Evolutionary conservation across 1,140 invertebrate genomes (phyloP), one percentile per base, ranked within the genome.

Genomic region (Nixonia krombeini): DNA sequence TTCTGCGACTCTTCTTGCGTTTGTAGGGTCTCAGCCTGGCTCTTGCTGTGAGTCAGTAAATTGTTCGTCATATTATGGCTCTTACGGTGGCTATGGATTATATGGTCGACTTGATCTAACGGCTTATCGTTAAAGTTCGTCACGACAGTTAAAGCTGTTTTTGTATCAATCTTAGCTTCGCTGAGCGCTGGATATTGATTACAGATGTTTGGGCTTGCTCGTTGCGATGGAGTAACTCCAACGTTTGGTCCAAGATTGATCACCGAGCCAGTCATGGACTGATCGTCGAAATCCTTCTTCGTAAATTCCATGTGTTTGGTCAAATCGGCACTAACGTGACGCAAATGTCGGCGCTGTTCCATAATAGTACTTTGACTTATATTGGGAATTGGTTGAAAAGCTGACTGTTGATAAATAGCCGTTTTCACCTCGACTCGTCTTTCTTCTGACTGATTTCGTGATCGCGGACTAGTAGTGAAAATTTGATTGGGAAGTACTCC

Each of bases 351-450:
- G 1, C 84, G 78, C 41, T 85, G 84, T 29, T 85, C 84, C 79
- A 85, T 83, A 35, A 85, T 83, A 0, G 81, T 79, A 28, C 71
- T 85, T 26, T 82, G 83, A 49, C 73, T 85, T 13, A 85, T 85
- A 12, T 82, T 84, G 0, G 82, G 77, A 9, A 85, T 76, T 0
- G 84, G 84, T 33, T 85, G 83, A 31, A 85, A 85, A 4, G 78
- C 81, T 0, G 80, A 76, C 7, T 80, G 81, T n/a, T 0, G 76
- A 69, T 41, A 81, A 62, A 61, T 81, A 73, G 0, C 62, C 38
- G 6, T 85, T 83, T 33, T 84, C 0, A 70, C 61, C 10, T 82
- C 76, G 0, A 52, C 38, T 18, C 73, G 70, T 6, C 82, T 72
- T 25, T 85, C 82, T 42, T 85, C 84, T 0, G 78, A 81, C 1